A percentile compares a stretch with the other conserved stretches of the same genome.
Conservation (phyloP, 2,888 invertebrate genomes). For the Emmelina monodactyla region DNA sequence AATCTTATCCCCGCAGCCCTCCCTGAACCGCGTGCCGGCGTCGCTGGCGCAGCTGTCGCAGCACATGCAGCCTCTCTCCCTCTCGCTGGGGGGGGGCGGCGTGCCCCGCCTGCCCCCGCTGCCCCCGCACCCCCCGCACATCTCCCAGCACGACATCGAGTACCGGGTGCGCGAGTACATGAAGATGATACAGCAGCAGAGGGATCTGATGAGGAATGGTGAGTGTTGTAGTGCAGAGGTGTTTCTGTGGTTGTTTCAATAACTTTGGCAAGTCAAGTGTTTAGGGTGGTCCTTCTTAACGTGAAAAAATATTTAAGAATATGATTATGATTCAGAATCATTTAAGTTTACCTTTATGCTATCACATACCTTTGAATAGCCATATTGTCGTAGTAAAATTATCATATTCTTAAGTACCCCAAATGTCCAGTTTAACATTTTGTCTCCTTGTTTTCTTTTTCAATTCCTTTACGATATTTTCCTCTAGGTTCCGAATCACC, state of each 20-base stretch:
- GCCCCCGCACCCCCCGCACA: slow-evolving; percentile 61
- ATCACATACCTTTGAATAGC: too few species aligned
- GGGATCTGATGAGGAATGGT: slow-evolving; percentile 51
- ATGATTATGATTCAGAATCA: too few species aligned
- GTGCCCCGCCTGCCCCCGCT: slow-evolving; percentile 68
- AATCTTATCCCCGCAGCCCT: slow-evolving; percentile 38
- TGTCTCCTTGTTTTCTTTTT: too few species aligned
- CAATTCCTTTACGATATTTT: too few species aligned
- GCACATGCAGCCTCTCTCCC: slow-evolving; percentile 80
- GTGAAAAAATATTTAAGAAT: too few species aligned
- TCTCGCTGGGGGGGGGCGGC: slow-evolving; percentile 68
- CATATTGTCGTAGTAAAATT: too few species aligned
- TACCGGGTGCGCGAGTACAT: slow-evolving; percentile 82
- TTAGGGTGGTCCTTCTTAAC: too few species aligned
- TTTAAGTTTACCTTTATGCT: too few species aligned
- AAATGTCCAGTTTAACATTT: too few species aligned
- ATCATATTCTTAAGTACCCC: too few species aligned
- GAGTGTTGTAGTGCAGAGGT: slow-evolving; percentile 11
- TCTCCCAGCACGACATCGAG: slow-evolving; percentile 76
- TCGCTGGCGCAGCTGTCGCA: slow-evolving; percentile 56
- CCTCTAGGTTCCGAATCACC: slow-evolving; percentile 47
- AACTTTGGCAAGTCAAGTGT: too few species aligned
- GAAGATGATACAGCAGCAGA: slow-evolving; percentile 70
- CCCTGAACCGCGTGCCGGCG: slow-evolving; percentile 66
- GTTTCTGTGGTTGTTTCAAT: not conserved